A percentile compares a stretch with the other conserved stretches of the same genome.
Evolutionary conservation across 2,797 vertebrate genomes (phyloP).

Genomic region (Pseudochromis fuscus): DNA sequence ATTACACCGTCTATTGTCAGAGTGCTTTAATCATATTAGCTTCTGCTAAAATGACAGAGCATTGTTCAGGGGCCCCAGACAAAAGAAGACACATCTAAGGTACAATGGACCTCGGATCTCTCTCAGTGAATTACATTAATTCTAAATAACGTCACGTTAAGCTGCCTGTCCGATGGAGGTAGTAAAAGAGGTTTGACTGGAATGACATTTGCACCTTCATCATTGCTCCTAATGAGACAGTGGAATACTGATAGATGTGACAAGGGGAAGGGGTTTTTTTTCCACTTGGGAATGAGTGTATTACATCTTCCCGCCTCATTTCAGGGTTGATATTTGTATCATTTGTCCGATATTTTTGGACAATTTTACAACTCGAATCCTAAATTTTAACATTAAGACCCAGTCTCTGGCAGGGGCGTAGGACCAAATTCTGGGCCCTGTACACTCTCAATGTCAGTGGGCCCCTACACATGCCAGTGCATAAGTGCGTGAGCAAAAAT

Average conservation of each 20-base stretch:
- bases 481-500: no score
- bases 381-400: no score
- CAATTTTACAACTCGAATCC: neutral
- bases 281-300: slow-evolving; percentile 47
- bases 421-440: no score
- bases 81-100: slow-evolving; percentile 85
- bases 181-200: slow-evolving; percentile 66
- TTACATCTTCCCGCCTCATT: slow-evolving; percentile 39
- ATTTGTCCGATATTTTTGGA: neutral
- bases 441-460: no score
- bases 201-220: slow-evolving; percentile 75
- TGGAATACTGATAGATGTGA: slow-evolving; percentile 65
- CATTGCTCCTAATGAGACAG: slow-evolving; percentile 74
- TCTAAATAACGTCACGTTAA: slow-evolving; percentile 81
- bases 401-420: no score
- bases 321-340: neutral
- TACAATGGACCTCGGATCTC: slow-evolving; percentile 84
- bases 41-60: slow-evolving; percentile 83
- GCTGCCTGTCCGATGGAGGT: slow-evolving; percentile 70
- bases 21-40: slow-evolving; percentile 86
- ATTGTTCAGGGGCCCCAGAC: slow-evolving; percentile 83
- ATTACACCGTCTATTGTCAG: slow-evolving; percentile 83
- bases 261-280: slow-evolving; percentile 6
- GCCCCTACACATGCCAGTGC: no score
- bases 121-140: slow-evolving; percentile 85